Base-by-base conservation (phyloP, 2,797 vertebrate genomes). In the Epinephelus malabaricus region DNA sequence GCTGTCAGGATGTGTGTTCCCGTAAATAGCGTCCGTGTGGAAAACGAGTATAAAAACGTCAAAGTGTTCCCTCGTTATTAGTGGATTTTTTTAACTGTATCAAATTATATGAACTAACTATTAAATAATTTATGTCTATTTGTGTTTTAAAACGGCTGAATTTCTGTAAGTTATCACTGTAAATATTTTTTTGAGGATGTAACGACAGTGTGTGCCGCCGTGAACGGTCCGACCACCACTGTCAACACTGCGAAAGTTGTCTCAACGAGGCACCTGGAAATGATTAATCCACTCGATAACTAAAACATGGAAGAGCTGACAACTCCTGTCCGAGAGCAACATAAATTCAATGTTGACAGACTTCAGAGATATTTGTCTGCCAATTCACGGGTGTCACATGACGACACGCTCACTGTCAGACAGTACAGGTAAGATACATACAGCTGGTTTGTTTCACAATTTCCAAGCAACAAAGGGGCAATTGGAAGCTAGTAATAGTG, bases 361-460 rank as follows among this genome's bases (percentile, higher is more conserved):
- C 86, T 98, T 83, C 95, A 97, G 43, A 80, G 46, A n/a, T 97
- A 97, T 83, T 81, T 99, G 63, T 73, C 72, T 43, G 79, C 23
- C 23, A 92, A 85, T 65, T 79, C 96, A 77, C 81, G 81, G 38
- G 94, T 97, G 74, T 91, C 92, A 3, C 75, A 67, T 18, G 84
- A 89, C 30, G 91, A 88, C 3, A 78, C 81, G 0, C 0, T 99
- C 13, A 76, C 69, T 1, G 91, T 97, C 56, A 90, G 91, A 25
- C 97, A 98, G 76, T 99, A 97, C 96, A 98, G 96, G 97, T 99
- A 92, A 81, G 78, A 18, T 19, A 18, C 15, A 18, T 49, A 4
- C 1, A 13, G 34, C 34, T 34, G 7, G 3, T 19, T 47, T 50
- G 10, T 64, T 49, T 56, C 4, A 7, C 13, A 38, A 0, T 11